Base-by-base conservation (phyloP, 1,140 invertebrate species). In the Campoletis sonorensis region DNA sequence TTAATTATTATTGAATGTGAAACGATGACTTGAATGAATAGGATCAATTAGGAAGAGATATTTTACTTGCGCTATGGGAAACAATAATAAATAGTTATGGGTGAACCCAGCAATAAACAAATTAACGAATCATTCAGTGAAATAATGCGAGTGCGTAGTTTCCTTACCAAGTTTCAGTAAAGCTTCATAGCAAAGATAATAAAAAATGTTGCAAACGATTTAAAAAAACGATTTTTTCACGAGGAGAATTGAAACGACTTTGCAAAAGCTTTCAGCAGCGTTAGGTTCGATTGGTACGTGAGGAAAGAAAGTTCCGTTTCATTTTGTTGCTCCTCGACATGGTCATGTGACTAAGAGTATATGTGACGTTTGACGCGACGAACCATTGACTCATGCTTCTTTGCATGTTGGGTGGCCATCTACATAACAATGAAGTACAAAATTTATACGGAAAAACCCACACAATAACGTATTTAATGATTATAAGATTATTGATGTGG, bases 381-480 rank as follows among this genome's bases (percentile, higher is more conserved):
- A 64, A 64, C 11, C 61, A 64, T 64, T 64, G 61, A 64, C 61
- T 64, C 61, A 64, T 64, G 61, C 61, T 13, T 64, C 61, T 64
- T 64, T 64, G 61, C 61, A 64, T 64, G 23, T 64, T 64, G 23
- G 23, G 23, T 26, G 61, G 23, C 23, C 23, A 26, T 64, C 61
- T 64, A 26, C 23, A 26, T 26, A 26, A 64, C 61, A 64, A 64
- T 64, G 61, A 64, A 26, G 23, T 64, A 26, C 11, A 13, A 54
- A 64, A 26, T 64, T 23, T 26, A 64, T 27, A 11, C 23, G 61
- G 23, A 64, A 23, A 64, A 23, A 15, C 61, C 61, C 61, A 64
- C 61, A 4, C 61, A 16, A 15, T n/a, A 4, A 27, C 27, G 15
- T 5, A 4, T 64, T 26, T 2, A 26, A 26, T 21, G 23, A 10